Evolutionary conservation across 2,888 invertebrate genomes (phyloP).

Genomic region (Neelides folsomi): DNA sequence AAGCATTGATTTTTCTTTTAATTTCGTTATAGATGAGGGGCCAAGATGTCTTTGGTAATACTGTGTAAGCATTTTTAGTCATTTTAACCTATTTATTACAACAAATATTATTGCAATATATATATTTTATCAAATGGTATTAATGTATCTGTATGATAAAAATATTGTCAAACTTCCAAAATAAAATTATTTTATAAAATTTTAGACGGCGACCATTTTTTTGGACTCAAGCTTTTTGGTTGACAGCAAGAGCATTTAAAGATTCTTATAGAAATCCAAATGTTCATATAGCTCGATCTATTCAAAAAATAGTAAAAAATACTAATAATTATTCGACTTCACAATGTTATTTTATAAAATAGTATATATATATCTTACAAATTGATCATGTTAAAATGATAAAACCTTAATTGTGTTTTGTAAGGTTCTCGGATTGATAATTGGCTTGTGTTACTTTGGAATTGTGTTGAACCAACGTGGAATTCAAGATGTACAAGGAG

Average conservation of each 20-base stretch:
- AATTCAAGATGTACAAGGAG: conserved; percentile 76
- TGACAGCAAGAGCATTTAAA: conserved; percentile 59
- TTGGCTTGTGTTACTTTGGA: conserved; percentile 73
- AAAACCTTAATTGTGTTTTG: conserved; percentile 39
- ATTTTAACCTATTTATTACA: no score
- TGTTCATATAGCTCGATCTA: conserved; percentile 57
- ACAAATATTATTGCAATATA: no score
- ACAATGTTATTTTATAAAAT: background rate
- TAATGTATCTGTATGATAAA: no score
- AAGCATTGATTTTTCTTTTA: no score
- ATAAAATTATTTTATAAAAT: conserved; percentile 6
- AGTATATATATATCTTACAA: background rate
- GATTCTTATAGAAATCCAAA: conserved; percentile 66
- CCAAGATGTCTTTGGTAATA: conserved; percentile 14
- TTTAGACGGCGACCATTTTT: conserved; percentile 51
- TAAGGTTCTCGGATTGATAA: conserved; percentile 55
- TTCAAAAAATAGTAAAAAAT: conserved; percentile 35
- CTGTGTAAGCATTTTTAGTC: conserved; percentile 17
- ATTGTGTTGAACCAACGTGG: conserved; percentile 61
- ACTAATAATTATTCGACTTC: background rate
- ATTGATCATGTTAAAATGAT: background rate
- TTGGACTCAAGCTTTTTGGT: conserved; percentile 57
- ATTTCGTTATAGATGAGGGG: conserved; percentile 12
- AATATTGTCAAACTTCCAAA: no score
- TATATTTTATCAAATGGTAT: no score